Percentiles rank a stretch among this genome's conserved stretches.
phyloP scores from a whole-genome alignment of 2,113 vertebrate species.

The Ciconia maguari region DNA sequence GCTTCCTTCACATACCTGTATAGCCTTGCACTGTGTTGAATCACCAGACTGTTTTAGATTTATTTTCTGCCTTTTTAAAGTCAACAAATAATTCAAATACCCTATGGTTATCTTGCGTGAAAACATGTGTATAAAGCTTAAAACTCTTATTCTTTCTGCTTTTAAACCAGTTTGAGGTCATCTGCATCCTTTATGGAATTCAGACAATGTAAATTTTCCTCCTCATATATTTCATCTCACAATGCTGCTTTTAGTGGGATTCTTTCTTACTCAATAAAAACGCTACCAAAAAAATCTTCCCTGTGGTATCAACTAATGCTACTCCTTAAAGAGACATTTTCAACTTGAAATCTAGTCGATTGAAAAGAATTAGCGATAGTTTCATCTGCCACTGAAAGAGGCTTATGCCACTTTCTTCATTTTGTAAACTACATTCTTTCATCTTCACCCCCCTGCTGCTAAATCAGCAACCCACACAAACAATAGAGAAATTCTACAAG shows the following conservation, averaged over 20 bases:
- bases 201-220: not conserved
- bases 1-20: not conserved
- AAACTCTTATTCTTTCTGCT: not conserved
- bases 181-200: not conserved
- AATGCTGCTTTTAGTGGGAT: not conserved
- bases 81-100: not conserved
- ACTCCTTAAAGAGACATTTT: conserved; percentile 1
- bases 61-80: not conserved
- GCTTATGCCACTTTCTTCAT: not conserved
- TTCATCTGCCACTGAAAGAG: not conserved
- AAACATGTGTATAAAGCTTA: not conserved
- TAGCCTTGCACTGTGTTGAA: not conserved
- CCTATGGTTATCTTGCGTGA: not conserved
- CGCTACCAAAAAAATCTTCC: not conserved
- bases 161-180: not conserved
- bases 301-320: not conserved
- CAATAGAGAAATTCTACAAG: not conserved
- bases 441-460: not conserved
- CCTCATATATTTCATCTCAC: not conserved
- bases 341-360: not conserved
- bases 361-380: not conserved
- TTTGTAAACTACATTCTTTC: conserved; percentile 26
- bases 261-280: not conserved
- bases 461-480: not conserved
- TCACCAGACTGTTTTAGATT: not conserved